phyloP scores from a whole-genome alignment of 1,140 invertebrate genomes.

The Drosophila mojavensis region DNA sequence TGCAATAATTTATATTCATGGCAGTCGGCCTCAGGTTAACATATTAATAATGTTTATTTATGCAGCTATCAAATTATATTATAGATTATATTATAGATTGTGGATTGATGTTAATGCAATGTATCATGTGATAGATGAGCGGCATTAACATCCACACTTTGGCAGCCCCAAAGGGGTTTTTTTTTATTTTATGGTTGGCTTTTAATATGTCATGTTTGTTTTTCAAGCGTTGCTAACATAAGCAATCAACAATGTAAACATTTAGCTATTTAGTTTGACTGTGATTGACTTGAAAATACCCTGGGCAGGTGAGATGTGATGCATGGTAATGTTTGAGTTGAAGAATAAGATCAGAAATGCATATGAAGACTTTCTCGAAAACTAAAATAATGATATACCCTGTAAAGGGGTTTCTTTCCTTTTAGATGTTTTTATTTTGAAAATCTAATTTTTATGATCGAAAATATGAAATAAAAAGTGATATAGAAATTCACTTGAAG shows the following conservation, averaged over 20 bases:
- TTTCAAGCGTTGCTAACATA: not conserved
- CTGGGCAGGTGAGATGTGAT: not conserved
- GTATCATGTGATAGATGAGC: not conserved
- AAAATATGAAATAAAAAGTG: no score
- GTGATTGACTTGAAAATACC: not conserved
- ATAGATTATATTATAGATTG: slow-evolving; percentile 16
- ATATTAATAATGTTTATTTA: slow-evolving; percentile 33
- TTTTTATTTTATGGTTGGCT: not conserved
- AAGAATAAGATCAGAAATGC: not conserved
- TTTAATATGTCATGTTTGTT: slow-evolving; percentile 16
- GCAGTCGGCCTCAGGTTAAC: slow-evolving; percentile 14
- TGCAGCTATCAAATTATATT: slow-evolving; percentile 15
- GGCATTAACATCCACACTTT: not conserved
- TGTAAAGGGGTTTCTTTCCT: no score
- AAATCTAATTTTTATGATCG: no score
- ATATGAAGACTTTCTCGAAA: not conserved
- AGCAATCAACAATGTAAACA: slow-evolving; percentile 4
- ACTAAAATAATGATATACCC: no score
- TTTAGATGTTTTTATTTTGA: no score
- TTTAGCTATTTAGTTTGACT: not conserved
- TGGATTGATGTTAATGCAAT: slow-evolving; percentile 13
- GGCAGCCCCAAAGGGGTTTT: not conserved
- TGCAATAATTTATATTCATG: slow-evolving; percentile 36
- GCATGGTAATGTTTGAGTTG: not conserved
- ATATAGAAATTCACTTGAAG: no score